Evolutionary conservation across 2,888 invertebrate species (phyloP), one percentile per base, ranked within the genome.

Genomic region (Chrysopilus asiliformis): DNA sequence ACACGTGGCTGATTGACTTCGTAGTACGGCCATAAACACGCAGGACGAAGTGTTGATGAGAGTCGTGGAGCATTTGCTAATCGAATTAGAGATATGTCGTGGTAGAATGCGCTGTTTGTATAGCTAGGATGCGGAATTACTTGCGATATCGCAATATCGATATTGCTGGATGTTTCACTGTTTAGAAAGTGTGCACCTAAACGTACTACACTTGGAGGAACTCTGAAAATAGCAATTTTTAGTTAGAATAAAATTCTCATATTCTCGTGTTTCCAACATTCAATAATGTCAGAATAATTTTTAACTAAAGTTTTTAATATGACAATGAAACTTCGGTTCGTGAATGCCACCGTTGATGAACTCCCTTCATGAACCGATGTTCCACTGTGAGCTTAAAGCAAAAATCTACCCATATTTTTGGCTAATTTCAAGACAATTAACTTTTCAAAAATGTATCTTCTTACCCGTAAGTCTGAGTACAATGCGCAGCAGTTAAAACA

Each of bases 401-500:
- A n/a, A n/a, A n/a, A n/a, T n/a, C n/a, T n/a, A n/a, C n/a, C n/a
- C n/a, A n/a, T n/a, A 30, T 30, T 30, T 12, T 32, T 6, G 12
- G 18, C 10, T 32, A 4, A 12, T 16, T 32, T 32, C 12, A 6
- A 17, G 19, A 9, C 4, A n/a, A n/a, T 32, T 32, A 12, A 8
- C 6, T n/a, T n/a, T n/a, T 17, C 10, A 4, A 8, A 15, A 25
- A 16, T 10, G 10, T n/a, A 25, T n/a, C n/a, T n/a, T n/a, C 19
- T 18, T 32, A 40, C 40, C 37, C 34, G n/a, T 16, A 12, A 8
- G 16, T 8, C 9, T 31, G 14, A 3, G 39, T 16, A 38, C 43
- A 43, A 34, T 43, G 43, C 10, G 39, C 43, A 8, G 43, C 43
- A 13, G 43, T 41, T 8, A 43, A 4, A 9, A 43, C 35, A 29